Evolutionary conservation across 2,888 invertebrate genomes (phyloP).

Genomic region (Caenorhabditis uteleia): DNA sequence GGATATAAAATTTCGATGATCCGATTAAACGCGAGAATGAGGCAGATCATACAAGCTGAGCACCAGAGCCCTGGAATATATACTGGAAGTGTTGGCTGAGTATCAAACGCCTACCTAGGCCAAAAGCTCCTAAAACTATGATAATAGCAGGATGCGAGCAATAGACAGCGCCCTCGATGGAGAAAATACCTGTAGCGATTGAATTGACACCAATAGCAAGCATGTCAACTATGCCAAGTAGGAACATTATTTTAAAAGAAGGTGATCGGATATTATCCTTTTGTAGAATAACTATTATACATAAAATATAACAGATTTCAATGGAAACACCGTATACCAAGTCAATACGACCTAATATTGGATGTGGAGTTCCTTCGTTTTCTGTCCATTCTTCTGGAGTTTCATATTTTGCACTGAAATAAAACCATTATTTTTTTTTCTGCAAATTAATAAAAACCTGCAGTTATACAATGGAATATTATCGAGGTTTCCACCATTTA

Average conservation of each 20-base stretch:
- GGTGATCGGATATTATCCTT: conserved; percentile 36
- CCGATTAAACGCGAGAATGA: conserved; percentile 47
- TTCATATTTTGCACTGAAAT: conserved; percentile 12
- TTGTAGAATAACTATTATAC: conserved; percentile 36
- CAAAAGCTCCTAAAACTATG: conserved; percentile 31
- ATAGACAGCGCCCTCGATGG: conserved; percentile 40
- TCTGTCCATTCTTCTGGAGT: conserved; percentile 21
- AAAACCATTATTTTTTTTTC: too few species aligned
- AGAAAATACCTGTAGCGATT: conserved; percentile 29
- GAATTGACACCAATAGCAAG: conserved; percentile 42
- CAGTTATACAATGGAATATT: conserved; percentile 28
- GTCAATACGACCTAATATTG: conserved; percentile 26
- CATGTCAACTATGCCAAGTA: conserved; percentile 40
- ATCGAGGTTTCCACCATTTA: conserved; percentile 14
- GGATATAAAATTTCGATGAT: conserved; percentile 40
- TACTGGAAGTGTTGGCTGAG: too few species aligned
- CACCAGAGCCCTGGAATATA: conserved; percentile 45
- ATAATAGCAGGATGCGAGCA: conserved; percentile 37
- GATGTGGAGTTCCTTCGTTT: conserved; percentile 21
- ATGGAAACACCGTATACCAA: conserved; percentile 26
- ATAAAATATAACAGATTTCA: conserved; percentile 30
- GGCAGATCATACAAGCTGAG: conserved; percentile 42
- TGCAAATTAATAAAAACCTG: too few species aligned
- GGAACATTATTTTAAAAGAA: conserved; percentile 48
- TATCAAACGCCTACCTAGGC: conserved; percentile 30